Conservation (phyloP, 2,113 vertebrate species). For the Emydura subglobosa region DNA sequence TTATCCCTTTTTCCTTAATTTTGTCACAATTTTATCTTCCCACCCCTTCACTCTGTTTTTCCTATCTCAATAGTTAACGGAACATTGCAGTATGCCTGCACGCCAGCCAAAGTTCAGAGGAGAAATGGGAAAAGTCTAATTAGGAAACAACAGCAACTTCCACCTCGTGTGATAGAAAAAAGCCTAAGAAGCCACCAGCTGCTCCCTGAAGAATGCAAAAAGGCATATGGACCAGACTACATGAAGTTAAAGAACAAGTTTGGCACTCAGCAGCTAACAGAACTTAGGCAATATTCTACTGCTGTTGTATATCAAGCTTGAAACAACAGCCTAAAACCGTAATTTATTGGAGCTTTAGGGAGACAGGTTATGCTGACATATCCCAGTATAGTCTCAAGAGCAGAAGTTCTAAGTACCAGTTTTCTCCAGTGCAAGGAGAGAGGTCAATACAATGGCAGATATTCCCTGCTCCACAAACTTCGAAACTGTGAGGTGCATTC, state of each 20-base stretch:
- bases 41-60: constrained; percentile 3
- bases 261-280: neutral
- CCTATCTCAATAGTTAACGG: neutral
- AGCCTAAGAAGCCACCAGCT: neutral
- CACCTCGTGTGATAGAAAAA: neutral
- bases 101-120: fast-evolving
- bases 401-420: neutral
- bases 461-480: neutral
- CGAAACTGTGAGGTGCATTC: neutral
- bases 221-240: neutral
- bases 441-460: neutral
- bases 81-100: neutral
- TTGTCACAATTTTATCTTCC: neutral
- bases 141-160: neutral
- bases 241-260: neutral
- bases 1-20: neutral
- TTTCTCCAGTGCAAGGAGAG: neutral
- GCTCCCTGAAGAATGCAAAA: constrained; percentile 1
- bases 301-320: neutral
- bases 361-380: neutral
- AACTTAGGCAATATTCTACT: neutral
- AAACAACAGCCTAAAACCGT: fast-evolving
- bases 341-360: fast-evolving
- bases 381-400: fast-evolving
- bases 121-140: neutral